phyloP scores from a whole-genome alignment of 2,797 vertebrate genomes.

The Coluber constrictor region DNA sequence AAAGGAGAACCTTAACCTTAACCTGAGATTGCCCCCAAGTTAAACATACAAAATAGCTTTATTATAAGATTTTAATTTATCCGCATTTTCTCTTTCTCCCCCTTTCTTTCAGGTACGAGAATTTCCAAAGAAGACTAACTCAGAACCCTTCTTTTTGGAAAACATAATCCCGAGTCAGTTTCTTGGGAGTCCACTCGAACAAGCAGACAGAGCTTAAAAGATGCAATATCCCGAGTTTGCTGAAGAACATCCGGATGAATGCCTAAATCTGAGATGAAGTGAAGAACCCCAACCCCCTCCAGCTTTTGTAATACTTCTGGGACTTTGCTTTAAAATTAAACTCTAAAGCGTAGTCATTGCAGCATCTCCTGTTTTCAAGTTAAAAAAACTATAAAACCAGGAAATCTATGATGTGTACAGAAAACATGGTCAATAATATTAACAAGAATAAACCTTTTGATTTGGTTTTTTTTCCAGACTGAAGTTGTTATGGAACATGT shows the following conservation, averaged over 20 bases:
- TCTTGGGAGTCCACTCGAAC: slow-evolving; percentile 42
- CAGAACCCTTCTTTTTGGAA: slow-evolving; percentile 98
- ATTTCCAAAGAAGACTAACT: slow-evolving; percentile 88
- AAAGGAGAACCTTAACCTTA: not conserved
- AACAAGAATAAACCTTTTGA: not conserved
- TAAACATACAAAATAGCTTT: not conserved
- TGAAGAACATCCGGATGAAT: slow-evolving; percentile 37
- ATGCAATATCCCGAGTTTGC: slow-evolving; percentile 16
- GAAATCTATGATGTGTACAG: not conserved
- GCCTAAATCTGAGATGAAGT: slow-evolving; percentile 45
- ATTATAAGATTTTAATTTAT: not conserved
- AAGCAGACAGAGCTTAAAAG: slow-evolving; percentile 40
- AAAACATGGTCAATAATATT: not conserved
- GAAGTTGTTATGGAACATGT: not conserved
- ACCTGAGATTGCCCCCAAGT: not conserved
- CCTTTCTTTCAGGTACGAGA: slow-evolving; percentile 83
- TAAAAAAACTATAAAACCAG: slow-evolving; percentile 27
- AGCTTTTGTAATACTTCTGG: slow-evolving; percentile 61
- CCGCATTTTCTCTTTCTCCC: not conserved
- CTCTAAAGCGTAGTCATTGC: slow-evolving; percentile 19
- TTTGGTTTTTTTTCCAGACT: not conserved
- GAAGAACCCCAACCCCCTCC: slow-evolving; percentile 7
- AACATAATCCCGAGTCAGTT: slow-evolving; percentile 70
- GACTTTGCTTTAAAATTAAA: slow-evolving; percentile 69
- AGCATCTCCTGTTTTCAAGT: not conserved